Evolutionary conservation across 2,797 vertebrate species (phyloP), one percentile per base, ranked within the genome.

Genomic region (Acridotheres tristis): DNA sequence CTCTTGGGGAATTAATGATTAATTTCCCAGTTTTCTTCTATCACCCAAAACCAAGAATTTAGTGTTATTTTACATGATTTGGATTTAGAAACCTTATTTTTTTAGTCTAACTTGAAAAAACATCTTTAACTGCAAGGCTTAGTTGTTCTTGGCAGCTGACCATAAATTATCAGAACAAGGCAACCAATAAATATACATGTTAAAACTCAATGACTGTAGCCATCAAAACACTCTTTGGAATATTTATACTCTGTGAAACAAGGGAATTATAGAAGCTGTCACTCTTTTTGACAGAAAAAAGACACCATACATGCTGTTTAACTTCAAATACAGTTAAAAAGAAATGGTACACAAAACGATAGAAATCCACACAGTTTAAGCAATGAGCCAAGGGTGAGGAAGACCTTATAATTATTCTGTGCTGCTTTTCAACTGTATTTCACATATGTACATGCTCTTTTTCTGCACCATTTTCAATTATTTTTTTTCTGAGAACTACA

Each of bases 251-350:
- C 91, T 74, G 67, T 88, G 82, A 93, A 97, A 93, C 76, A 94
- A 81, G 89, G 59, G 91, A 94, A 96, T 95, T 96, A 96, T 74
- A 95, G 91, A 96, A 95, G 85, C 91, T 95, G 94, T 94, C 95
- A 96, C 53, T 96, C 94, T 94, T 91, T 73, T 88, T 96, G 92
- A 97, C 94, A 96, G 95, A 93, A 94, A 78, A 96, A 96, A 94
- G 95, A 82, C 94, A 97, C 74, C 85, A 79, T 94, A 94, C 91
- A 86, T 86, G 91, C 91, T 96, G 92, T 95, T 96, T 95, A 88
- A 91, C 79, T 97, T 95, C 94, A 94, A 95, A 94, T 91, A 97
- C 11, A 94, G 85, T 91, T 94, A 77, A 96, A 91, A 96, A 82
- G 83, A 88, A 94, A 88, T 48, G 68, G 54, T 95, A 88, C 74